Evolutionary conservation across 2,113 vertebrate species (phyloP).

Genomic region (Asarcornis scutulata): DNA sequence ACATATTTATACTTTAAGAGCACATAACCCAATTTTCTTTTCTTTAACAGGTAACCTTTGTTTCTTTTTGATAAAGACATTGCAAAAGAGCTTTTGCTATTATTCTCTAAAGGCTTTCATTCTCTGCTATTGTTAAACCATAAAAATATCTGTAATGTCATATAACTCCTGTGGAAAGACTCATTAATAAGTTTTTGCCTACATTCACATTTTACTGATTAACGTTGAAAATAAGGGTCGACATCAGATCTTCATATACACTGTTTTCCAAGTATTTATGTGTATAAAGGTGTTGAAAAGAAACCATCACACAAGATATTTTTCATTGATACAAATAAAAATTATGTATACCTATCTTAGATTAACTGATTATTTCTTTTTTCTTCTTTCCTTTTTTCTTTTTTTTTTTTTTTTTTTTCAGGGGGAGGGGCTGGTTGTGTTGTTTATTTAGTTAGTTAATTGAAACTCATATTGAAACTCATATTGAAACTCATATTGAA

Average conservation of each 20-base stretch:
- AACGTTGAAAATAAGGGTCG: background rate
- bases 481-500: too few relatives aligned
- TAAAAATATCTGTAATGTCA: background rate
- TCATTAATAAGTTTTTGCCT: background rate
- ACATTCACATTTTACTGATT: background rate
- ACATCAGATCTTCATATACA: background rate
- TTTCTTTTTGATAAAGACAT: background rate
- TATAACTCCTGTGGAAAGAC: background rate
- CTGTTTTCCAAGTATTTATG: background rate
- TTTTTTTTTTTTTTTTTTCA: background rate
- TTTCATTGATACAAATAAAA: background rate
- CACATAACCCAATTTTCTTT: conserved; percentile 16
- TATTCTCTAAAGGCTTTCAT: background rate
- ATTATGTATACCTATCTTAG: rapidly evolving
- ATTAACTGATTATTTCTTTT: background rate
- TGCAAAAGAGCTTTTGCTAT: background rate
- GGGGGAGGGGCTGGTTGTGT: too few relatives aligned
- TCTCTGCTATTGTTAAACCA: background rate
- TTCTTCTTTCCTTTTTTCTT: too few relatives aligned
- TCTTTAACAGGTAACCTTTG: background rate
- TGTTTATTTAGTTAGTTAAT: too few relatives aligned
- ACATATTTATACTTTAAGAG: conserved; percentile 16
- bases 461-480: background rate
- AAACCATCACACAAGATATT: background rate
- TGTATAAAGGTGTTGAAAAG: background rate